Base-by-base conservation (phyloP, 92 coral and sea anemone species). In the Chrysogorgia sp. region DNA sequence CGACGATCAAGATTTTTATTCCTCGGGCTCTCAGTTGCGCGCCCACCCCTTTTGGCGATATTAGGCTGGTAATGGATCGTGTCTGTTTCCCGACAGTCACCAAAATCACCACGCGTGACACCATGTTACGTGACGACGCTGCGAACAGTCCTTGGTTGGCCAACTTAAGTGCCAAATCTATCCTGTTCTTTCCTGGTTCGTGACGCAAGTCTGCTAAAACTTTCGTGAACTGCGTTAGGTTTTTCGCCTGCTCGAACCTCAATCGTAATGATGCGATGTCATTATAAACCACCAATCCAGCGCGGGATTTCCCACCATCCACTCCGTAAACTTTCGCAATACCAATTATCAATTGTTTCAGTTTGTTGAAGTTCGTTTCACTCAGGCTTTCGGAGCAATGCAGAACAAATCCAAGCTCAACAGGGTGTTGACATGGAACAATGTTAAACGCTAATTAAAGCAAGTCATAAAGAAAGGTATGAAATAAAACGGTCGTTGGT, bases 321-420 rank as follows among this genome's bases (percentile, higher is more conserved):
- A 69, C 34, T 10, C 76, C 76, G 48, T 15, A 34, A 69, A 40
- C 33, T 34, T 40, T 49, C 9, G 76, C 76, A 15, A 69, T 34
- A 7, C 58, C 30, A 49, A 60, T 8, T 22, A 69, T 69, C 45
- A 45, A 69, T 49, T 69, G 76, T 69, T 69, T 69, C 34, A 32
- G 35, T 53, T 30, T 69, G 60, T 69, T 69, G 13, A 30, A 31
- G 2, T 69, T 10, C 31, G 3, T 49, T 13, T 19, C 33, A 1
- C 34, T 45, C 14, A 40, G 34, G 23, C 40, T 49, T 15, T 28
- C 60, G 8, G 59, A 19, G 20, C 19, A 10, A 45, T 69, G 76
- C 19, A 69, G 13, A 30, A 49, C 15, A 14, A 69, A 45, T 49
- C 58, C 76, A 69, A 69, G 53, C 10, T 69, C 76, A 7, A 34